Evolutionary conservation across 2,797 vertebrate genomes (phyloP), one percentile per base, ranked within the genome.

Genomic region (Poliocrania exsul): DNA sequence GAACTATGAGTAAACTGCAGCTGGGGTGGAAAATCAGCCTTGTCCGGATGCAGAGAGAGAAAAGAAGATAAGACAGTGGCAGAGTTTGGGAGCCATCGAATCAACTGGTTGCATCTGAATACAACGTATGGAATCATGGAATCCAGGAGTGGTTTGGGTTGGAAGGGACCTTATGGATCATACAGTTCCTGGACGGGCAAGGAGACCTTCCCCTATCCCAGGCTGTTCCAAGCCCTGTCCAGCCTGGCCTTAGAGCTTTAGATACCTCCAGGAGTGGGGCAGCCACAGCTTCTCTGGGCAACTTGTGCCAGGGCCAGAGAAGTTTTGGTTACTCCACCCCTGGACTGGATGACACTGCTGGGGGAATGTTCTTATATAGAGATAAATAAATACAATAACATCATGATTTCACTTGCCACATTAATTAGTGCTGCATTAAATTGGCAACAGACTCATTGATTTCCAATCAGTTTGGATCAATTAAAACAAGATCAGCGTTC

Each of bases 71-170:
- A 74, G 15, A 13, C 2, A 9, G 8, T 2, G 7, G 1, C 0
- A 5, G 24, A 65, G 31, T 15, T 50, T 28, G 33, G 18, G 37
- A 49, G 49, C 19, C 24, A 26, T 16, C 1, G 0, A 44, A 60
- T 0, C 1, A 29, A 18, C 16, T 0, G 0, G 9, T 14, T 2
- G 4, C 0, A 0, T 28, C 28, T 37, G 33, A 40, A 33, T 8
- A 8, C 6, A 37, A 7, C 5, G 7, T 10, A 5, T 0, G 9
- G 33, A 62, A 44, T 62, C n/a, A 5, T 0, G 8, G 37, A 64
- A 38, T 64, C 37, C 57, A 77, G 71, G 28, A 71, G 51, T 16
- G 20, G n/a, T 10, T 6, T 50, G 16, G 14, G 44, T 23, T 0
- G 2, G 28, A 44, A 71, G 33, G 26, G 17, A 65, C 50, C 38